Percentiles rank a stretch among this genome's conserved stretches.
These are phyloP conservation scores for Rhyzopertha dominica DNA, from an alignment of 1,140 invertebrate species.

Conservation along the genomic window DNA sequence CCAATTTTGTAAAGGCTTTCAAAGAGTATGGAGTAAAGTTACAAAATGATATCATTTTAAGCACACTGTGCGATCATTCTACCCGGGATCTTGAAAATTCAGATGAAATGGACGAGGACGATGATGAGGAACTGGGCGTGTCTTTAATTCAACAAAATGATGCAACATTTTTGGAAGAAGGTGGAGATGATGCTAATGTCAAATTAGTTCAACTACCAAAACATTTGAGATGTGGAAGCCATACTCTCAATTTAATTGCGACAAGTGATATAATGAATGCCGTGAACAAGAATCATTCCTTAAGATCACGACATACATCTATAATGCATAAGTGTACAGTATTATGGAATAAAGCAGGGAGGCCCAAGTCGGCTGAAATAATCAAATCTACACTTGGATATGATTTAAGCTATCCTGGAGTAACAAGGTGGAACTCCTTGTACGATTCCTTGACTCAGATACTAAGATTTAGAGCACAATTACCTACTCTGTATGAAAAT, in stretches of 20 bases:
- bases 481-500: too few species aligned
- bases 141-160: conserved; percentile 1
- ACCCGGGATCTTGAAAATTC: too few species aligned
- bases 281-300: neutral
- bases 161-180: neutral
- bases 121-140: neutral
- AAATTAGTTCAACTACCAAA: too few species aligned
- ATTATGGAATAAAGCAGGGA: conserved; percentile 18
- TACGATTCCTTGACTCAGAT: conserved; percentile 18
- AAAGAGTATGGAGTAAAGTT: conserved; percentile 18
- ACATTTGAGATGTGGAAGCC: conserved; percentile 11
- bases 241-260: conserved; percentile 10
- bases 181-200: neutral
- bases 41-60: conserved; percentile 6
- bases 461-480: conserved; percentile 7
- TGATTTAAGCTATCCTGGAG: conserved; percentile 14
- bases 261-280: conserved; percentile 4
- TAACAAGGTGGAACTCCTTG: conserved; percentile 26
- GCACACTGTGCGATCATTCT: too few species aligned
- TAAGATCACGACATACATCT: neutral
- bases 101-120: conserved; percentile 1
- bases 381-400: conserved; percentile 15
- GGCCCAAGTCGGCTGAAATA: conserved; percentile 24
- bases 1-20: conserved; percentile 25
- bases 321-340: conserved; percentile 18